Evolutionary conservation across 2,113 vertebrate genomes (phyloP).

Genomic region (Centropus unirufus): DNA sequence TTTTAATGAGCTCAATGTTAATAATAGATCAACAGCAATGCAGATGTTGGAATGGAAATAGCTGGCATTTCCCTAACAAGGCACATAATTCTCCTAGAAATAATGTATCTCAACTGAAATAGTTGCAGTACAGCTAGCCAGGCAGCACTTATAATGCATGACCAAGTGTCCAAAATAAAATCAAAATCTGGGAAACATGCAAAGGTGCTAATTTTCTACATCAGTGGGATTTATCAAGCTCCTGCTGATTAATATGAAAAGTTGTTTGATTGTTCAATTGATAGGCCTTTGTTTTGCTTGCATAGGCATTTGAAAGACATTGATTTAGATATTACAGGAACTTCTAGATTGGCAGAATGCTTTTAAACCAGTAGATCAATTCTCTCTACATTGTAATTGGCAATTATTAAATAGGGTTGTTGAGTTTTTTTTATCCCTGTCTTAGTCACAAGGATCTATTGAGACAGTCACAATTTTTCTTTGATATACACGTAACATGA

Average conservation of each 20-base stretch:
- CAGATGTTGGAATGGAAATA: constrained; percentile 80
- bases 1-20: constrained; percentile 75
- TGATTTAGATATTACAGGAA: constrained; percentile 76
- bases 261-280: constrained; percentile 73
- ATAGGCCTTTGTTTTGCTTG: constrained; percentile 73
- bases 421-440: not conserved
- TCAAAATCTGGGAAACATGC: constrained; percentile 76
- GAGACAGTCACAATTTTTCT: constrained; percentile 24
- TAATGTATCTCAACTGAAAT: constrained; percentile 78
- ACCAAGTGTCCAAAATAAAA: constrained; percentile 76
- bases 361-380: constrained; percentile 72
- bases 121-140: constrained; percentile 70
- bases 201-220: constrained; percentile 81
- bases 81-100: constrained; percentile 78
- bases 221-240: constrained; percentile 79
- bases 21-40: constrained; percentile 79
- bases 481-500: not conserved
- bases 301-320: constrained; percentile 73
- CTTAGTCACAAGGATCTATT: constrained; percentile 41
- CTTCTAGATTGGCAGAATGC: constrained; percentile 54
- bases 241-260: constrained; percentile 77
- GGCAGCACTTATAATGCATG: constrained; percentile 75
- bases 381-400: constrained; percentile 50
- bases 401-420: constrained; percentile 34
- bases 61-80: constrained; percentile 78